Evolutionary conservation across 2,113 vertebrate genomes (phyloP), one percentile per base, ranked within the genome.

Genomic region (Lamprologus lemairii): DNA sequence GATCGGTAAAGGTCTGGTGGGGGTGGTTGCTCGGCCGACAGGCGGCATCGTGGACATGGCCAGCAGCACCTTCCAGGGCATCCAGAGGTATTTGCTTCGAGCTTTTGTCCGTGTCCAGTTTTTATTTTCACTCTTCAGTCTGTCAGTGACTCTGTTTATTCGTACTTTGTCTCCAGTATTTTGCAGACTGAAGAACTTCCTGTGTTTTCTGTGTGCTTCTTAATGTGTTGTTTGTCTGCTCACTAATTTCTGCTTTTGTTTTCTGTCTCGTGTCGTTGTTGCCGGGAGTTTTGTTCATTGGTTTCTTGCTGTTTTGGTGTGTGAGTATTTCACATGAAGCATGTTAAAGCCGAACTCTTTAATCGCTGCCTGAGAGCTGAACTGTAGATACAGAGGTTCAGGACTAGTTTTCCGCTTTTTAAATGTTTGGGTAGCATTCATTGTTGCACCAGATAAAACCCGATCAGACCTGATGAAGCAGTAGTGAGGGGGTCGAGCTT

Each of bases 1-100:
- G 51, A 98, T 99, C 82, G 99, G 99, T 3, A 99, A 99, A 92
- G 99, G 99, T 1, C 95, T 99, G 51, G 98, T 99, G 9, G 99
- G 98, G 10, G 98, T 97, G 2, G 98, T 99, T 2, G 98, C 98
- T 7, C 97, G 98, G 11, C 99, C 99, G 0, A 99, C 98, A 0
- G 98, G 98, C 7, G 98, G 99, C 88, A 98, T 99, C 4, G 95
- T 99, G 55, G 99, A 99, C 86, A 99, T 99, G 99, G 99, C 99
- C 63, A 99, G 98, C 96, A 99, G 98, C 71, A 98, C 99, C 33
- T 99, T 99, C 94, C 98, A 99, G 92, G 98, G 99, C 65, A 99
- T 99, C 93, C 98, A 99, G 93, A 98, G 98, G 99, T 99, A 88
- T 54, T 68, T 65, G 14, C 31, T 9, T 37, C 16, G 5, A 14